phyloP scores from a whole-genome alignment of 1,140 invertebrate genomes.

The Frieseomelitta varia region DNA sequence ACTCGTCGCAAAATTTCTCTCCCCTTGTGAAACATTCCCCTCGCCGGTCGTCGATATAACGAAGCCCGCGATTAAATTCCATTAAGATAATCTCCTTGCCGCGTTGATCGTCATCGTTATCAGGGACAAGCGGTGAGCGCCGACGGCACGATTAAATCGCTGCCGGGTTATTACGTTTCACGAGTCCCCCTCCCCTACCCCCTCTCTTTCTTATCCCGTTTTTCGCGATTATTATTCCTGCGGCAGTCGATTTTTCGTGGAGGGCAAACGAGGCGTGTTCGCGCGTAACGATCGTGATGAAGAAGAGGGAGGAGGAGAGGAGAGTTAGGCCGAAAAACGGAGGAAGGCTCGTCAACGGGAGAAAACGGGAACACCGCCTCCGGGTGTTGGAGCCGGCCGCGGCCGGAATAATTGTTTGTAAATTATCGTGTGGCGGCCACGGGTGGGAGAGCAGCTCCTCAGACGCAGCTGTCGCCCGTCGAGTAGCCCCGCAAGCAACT shows the following conservation, averaged over 20 bases:
- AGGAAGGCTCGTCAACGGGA: neutral
- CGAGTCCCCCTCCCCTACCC: neutral
- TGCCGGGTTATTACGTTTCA: slow-evolving; percentile 53
- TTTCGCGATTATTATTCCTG: slow-evolving; percentile 34
- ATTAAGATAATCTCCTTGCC: slow-evolving; percentile 56
- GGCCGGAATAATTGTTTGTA: slow-evolving; percentile 53
- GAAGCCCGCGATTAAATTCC: slow-evolving; percentile 61
- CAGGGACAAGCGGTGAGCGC: slow-evolving; percentile 37
- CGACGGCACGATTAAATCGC: slow-evolving; percentile 56
- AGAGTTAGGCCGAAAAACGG: slow-evolving; percentile 33
- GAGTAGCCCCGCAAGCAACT: slow-evolving; percentile 21
- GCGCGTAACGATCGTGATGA: neutral
- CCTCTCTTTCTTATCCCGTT: neutral
- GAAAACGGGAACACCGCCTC: slow-evolving; percentile 17
- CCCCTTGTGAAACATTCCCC: slow-evolving; percentile 6
- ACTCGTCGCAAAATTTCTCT: slow-evolving; percentile 2
- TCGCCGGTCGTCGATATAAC: slow-evolving; percentile 44
- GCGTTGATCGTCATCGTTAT: slow-evolving; percentile 49
- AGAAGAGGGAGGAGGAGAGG: no score
- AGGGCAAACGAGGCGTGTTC: neutral
- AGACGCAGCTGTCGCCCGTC: slow-evolving; percentile 43
- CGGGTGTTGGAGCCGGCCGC: slow-evolving; percentile 16
- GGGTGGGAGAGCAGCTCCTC: slow-evolving; percentile 29
- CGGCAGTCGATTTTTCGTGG: slow-evolving; percentile 14
- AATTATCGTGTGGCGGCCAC: slow-evolving; percentile 45